phyloP scores from a whole-genome alignment of 1,140 invertebrate species.

The Rhyacophila brunnea region DNA sequence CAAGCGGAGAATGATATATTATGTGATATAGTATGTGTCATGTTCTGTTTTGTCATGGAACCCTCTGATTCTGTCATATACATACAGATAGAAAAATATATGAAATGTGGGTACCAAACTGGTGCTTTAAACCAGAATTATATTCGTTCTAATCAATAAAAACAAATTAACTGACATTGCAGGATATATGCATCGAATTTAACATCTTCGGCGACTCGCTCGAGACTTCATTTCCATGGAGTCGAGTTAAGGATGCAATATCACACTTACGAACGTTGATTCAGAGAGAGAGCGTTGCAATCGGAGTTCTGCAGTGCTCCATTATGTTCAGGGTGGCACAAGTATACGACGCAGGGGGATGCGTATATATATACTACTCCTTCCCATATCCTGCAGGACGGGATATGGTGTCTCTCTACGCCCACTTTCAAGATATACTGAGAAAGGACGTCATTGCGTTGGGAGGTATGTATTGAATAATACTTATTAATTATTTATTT shows the following conservation, averaged over 20 bases:
- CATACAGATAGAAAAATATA: neutral
- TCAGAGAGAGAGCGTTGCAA: constrained; percentile 67
- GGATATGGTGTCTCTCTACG: constrained; percentile 68
- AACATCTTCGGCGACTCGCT: constrained; percentile 92
- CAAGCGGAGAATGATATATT: too few relatives aligned
- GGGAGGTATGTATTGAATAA: too few relatives aligned
- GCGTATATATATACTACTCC: constrained; percentile 97
- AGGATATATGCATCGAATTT: constrained; percentile 90
- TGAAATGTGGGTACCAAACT: constrained; percentile 3
- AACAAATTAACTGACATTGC: too few relatives aligned
- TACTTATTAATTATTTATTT: too few relatives aligned
- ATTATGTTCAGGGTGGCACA: constrained; percentile 89
- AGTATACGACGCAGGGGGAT: constrained; percentile 94
- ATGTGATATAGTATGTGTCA: too few relatives aligned
- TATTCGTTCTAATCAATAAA: constrained; percentile 13
- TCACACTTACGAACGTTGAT: constrained; percentile 85
- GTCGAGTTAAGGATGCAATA: constrained; percentile 80
- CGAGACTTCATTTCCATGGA: constrained; percentile 97
- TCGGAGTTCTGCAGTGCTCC: constrained; percentile 61
- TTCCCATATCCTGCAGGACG: constrained; percentile 69
- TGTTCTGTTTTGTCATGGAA: neutral
- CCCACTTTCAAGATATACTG: constrained; percentile 81
- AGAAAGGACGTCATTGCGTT: constrained; percentile 87
- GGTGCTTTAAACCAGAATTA: neutral
- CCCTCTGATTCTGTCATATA: neutral